Evolutionary conservation across 2,113 vertebrate genomes (phyloP), one percentile per base, ranked within the genome.

Genomic region (Canis aureus): DNA sequence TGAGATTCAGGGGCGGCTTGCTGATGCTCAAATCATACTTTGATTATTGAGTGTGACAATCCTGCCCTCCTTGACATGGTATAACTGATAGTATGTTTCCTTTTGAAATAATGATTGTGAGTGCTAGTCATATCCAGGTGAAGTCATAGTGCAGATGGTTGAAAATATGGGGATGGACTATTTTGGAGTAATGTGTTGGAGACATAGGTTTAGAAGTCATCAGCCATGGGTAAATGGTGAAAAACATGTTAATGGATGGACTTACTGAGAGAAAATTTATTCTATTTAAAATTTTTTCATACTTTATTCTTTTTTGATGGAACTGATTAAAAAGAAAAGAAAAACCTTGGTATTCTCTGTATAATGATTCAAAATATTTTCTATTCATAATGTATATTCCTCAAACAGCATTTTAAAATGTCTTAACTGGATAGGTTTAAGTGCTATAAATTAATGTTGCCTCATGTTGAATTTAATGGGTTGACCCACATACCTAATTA

Each of bases 321-420:
- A 35, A 43, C 20, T 57, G 38, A 55, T 64, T 76, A 25, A 95
- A 89, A 85, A 38, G 62, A 82, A 96, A 79, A 69, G 8, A 55
- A 79, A 97, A 90, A 9, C 16, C n/a, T 82, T 29, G 27, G 2
- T 64, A 73, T 87, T 82, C 38, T 95, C 69, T 59, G 2, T 17
- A 38, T 60, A 60, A 73, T 62, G 32, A 60, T 83, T 93, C 57
- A 71, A 87, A 81, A 20, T 85, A 85, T 93, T 95, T 97, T 78
- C 80, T 84, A 23, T 92, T 87, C 62, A 49, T 80, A 96, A 96
- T 20, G 12, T 90, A 22, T 22, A 57, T 84, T 78, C 25, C 60
- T 49, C 76, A 74, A 92, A 29, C 20, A 78, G 10, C 7, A 66
- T 69, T 92, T 90, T 76, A 85, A 80, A 92, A 80, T 82, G 64